Conservation (phyloP, 1,140 invertebrate species). For the Sitobion miscanthi region DNA sequence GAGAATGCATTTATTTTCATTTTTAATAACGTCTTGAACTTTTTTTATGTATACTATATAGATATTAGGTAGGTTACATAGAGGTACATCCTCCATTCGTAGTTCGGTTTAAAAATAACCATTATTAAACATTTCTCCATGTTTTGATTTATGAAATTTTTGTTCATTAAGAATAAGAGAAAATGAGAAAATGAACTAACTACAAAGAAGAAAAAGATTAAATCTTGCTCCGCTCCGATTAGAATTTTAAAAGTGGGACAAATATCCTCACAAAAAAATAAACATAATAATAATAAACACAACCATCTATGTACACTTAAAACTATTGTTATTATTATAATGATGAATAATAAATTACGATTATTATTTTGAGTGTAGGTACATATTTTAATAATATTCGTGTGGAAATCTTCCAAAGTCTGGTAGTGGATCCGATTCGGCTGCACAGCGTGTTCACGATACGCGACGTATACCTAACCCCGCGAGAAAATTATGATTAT, state of each 20-base stretch:
- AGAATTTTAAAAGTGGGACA: conserved; percentile 29
- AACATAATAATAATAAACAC: not conserved
- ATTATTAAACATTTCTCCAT: not conserved
- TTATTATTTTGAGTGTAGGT: not conserved
- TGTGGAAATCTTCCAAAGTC: not conserved
- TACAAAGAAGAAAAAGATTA: not conserved
- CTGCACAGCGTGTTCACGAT: not conserved
- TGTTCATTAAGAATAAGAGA: not conserved
- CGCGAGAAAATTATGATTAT: not conserved
- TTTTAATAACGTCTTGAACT: not conserved
- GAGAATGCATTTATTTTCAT: too few relatives aligned
- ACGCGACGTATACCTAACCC: not conserved
- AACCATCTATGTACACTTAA: not conserved
- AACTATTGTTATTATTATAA: not conserved
- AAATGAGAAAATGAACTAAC: conserved; percentile 8
- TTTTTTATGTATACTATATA: not conserved
- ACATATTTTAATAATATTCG: not conserved
- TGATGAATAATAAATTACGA: not conserved
- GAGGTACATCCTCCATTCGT: not conserved
- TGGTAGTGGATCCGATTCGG: not conserved
- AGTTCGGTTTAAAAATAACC: not conserved
- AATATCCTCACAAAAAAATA: not conserved
- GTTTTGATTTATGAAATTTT: conserved; percentile 21
- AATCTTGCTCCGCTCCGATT: conserved; percentile 38
- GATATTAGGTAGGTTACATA: too few relatives aligned